Evolutionary conservation across 1,140 invertebrate species (phyloP).

Genomic region (Panagrolaimus sp.): DNA sequence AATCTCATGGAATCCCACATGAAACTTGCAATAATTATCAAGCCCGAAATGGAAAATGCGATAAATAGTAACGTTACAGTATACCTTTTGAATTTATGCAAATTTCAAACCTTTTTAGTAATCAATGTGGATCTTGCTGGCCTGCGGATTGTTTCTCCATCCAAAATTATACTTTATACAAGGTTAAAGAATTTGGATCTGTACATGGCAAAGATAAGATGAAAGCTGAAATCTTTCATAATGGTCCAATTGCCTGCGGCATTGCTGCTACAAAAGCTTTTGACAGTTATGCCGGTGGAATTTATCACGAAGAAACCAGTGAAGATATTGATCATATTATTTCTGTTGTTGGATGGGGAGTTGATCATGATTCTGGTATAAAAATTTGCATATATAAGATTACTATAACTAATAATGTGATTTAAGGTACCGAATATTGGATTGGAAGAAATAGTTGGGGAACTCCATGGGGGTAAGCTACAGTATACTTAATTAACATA

Average conservation of each 20-base stretch:
- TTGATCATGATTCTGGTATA: slow-evolving; percentile 55
- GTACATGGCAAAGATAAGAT: slow-evolving; percentile 60
- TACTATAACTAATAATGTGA: neutral
- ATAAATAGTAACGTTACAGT: neutral
- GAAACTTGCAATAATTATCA: slow-evolving; percentile 65
- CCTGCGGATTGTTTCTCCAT: slow-evolving; percentile 60
- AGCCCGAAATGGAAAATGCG: slow-evolving; percentile 61
- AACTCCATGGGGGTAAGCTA: slow-evolving; percentile 60
- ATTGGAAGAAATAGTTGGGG: slow-evolving; percentile 64
- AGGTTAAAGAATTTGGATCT: slow-evolving; percentile 55
- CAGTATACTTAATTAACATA: neutral
- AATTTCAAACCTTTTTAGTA: slow-evolving; percentile 63
- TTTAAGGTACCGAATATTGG: slow-evolving; percentile 61
- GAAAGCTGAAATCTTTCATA: slow-evolving; percentile 64
- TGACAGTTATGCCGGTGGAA: slow-evolving; percentile 62
- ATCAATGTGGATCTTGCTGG: slow-evolving; percentile 64
- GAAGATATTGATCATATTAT: slow-evolving; percentile 48
- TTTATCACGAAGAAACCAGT: slow-evolving; percentile 60
- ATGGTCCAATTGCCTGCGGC: slow-evolving; percentile 63
- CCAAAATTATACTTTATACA: slow-evolving; percentile 61
- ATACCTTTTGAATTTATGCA: slow-evolving; percentile 60
- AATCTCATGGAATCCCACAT: slow-evolving; percentile 62
- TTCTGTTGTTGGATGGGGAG: slow-evolving; percentile 63
- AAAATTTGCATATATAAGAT: too few relatives aligned
- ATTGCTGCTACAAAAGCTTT: slow-evolving; percentile 62